Conservation (phyloP, 2,888 invertebrate species). For the Lissocephala sabroskyi region DNA sequence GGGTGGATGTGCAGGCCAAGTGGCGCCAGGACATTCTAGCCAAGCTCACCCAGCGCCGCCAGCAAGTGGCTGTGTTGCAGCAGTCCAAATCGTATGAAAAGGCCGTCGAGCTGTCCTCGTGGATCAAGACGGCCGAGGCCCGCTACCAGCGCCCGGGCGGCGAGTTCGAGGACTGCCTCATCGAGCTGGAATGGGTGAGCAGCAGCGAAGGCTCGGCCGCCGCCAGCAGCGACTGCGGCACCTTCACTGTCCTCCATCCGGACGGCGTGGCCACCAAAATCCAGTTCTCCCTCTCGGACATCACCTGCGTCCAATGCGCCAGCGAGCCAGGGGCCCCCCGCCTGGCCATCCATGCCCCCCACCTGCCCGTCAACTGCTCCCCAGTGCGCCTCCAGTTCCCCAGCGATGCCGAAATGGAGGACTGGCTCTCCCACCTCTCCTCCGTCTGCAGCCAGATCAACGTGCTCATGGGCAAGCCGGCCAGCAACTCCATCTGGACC, state of each 20-base stretch:
- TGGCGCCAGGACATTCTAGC: slow-evolving; percentile 85
- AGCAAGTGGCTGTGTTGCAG: slow-evolving; percentile 69
- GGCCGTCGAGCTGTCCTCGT: slow-evolving; percentile 88
- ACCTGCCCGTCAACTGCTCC: slow-evolving; percentile 72
- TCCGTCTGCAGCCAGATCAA: slow-evolving; percentile 84
- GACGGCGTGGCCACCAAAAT: slow-evolving; percentile 84
- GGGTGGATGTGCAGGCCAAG: slow-evolving; percentile 79
- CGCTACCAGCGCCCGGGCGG: slow-evolving; percentile 76
- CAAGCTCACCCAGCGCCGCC: slow-evolving; percentile 77
- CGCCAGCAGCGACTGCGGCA: slow-evolving; percentile 75
- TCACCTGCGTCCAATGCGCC: slow-evolving; percentile 83
- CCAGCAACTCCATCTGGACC: slow-evolving; percentile 83
- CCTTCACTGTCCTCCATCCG: slow-evolving; percentile 82
- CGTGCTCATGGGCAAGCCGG: slow-evolving; percentile 80
- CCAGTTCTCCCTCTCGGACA: slow-evolving; percentile 83
- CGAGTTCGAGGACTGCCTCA: slow-evolving; percentile 81
- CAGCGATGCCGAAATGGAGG: slow-evolving; percentile 89
- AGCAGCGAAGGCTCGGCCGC: slow-evolving; percentile 66
- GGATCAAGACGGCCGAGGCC: slow-evolving; percentile 88
- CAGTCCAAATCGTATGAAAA: slow-evolving; percentile 79
- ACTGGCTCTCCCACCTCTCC: slow-evolving; percentile 88
- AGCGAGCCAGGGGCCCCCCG: slow-evolving; percentile 87
- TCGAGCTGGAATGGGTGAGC: slow-evolving; percentile 88
- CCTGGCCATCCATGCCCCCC: slow-evolving; percentile 82
- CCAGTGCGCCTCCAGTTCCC: slow-evolving; percentile 84